Evolutionary conservation across 2,888 invertebrate genomes (phyloP).

Genomic region (Pollenia labialis): DNA sequence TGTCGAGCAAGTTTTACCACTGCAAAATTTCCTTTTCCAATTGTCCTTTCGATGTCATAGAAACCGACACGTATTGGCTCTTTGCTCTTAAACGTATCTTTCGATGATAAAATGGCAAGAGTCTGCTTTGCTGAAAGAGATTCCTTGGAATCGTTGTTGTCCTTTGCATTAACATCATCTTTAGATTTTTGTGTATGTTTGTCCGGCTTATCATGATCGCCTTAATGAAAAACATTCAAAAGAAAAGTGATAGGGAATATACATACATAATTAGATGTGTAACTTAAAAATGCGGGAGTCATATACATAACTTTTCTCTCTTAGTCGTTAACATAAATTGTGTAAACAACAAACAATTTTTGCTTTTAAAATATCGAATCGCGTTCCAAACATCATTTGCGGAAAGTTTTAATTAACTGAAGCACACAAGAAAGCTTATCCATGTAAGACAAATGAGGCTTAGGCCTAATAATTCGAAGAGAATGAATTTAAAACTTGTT

Average conservation of each 20-base stretch:
- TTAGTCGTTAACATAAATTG: too few relatives aligned
- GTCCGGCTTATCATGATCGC: constrained; percentile 58
- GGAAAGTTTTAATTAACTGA: too few relatives aligned
- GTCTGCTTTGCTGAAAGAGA: constrained; percentile 26
- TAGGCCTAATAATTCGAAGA: too few relatives aligned
- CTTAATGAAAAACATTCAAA: constrained; percentile 73
- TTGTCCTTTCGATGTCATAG: constrained; percentile 98
- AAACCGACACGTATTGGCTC: constrained; percentile 96
- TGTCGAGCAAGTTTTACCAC: constrained; percentile 99
- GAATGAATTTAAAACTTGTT: too few relatives aligned
- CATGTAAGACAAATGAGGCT: too few relatives aligned
- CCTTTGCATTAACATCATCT: constrained; percentile 40
- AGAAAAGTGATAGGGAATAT: background rate
- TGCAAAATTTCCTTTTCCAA: constrained; percentile 99
- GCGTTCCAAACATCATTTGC: too few relatives aligned
- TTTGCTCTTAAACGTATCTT: constrained; percentile 83
- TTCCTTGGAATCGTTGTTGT: constrained; percentile 60
- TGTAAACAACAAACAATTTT: too few relatives aligned
- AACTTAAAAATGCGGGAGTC: too few relatives aligned
- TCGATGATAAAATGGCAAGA: constrained; percentile 67
- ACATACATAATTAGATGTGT: background rate
- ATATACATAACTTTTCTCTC: too few relatives aligned
- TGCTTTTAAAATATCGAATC: too few relatives aligned
- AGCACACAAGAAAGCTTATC: too few relatives aligned
- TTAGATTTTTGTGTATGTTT: constrained; percentile 47